These are phyloP conservation scores for Benthosema pterotum DNA, from an alignment of 2,797 vertebrate species.

Conservation along the genomic window DNA sequence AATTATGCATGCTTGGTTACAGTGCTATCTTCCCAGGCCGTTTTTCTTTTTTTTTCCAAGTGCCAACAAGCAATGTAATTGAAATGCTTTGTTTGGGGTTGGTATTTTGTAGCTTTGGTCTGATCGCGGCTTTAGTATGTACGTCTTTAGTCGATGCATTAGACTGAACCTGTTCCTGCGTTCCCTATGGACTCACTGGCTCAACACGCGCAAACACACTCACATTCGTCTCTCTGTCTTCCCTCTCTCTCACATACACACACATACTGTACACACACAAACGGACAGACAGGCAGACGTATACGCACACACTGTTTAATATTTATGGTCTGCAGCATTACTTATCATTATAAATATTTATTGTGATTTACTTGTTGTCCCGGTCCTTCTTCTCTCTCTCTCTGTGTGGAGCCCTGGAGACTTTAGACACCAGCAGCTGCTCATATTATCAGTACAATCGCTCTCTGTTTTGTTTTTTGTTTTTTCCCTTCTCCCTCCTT, in stretches of 20 bases:
- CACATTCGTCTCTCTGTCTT: not conserved
- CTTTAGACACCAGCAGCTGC: conserved; percentile 55
- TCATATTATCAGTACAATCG: conserved; percentile 74
- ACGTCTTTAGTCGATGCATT: conserved; percentile 63
- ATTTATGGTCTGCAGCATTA: conserved; percentile 74
- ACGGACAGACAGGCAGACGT: conserved; percentile 10
- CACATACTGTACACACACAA: conserved; percentile 25
- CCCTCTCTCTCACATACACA: not conserved
- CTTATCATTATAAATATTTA: conserved; percentile 84
- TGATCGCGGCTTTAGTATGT: conserved; percentile 58
- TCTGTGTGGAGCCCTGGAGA: conserved; percentile 56
- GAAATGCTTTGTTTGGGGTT: conserved; percentile 57
- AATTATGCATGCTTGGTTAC: conserved; percentile 44
- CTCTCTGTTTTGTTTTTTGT: conserved; percentile 63
- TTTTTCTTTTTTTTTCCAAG: conserved; percentile 38
- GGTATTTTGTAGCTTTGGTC: conserved; percentile 66
- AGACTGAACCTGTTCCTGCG: conserved; percentile 38
- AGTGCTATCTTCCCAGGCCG: conserved; percentile 26
- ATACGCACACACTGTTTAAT: conserved; percentile 65
- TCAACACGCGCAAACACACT: conserved; percentile 20
- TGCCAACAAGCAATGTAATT: conserved; percentile 49
- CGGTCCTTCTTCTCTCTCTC: conserved; percentile 42
- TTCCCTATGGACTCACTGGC: conserved; percentile 54
- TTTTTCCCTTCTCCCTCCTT: too few species aligned
- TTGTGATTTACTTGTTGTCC: conserved; percentile 79